These are phyloP conservation scores for Stegodyphus dumicola DNA, from an alignment of 1,140 invertebrate species.

Conservation along the genomic window DNA sequence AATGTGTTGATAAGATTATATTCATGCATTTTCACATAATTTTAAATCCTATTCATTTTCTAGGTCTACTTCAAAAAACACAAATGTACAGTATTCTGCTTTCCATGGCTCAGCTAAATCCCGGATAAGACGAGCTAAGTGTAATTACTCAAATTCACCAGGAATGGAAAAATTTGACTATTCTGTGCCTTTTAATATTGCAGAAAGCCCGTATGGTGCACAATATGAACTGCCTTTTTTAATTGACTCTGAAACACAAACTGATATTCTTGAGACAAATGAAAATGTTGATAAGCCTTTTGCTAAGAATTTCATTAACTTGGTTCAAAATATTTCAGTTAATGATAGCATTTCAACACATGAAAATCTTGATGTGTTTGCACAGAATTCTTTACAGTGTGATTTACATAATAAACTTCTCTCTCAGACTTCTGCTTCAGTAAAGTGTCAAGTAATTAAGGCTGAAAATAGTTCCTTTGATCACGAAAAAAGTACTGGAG, in stretches of 20 bases:
- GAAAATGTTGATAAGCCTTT: background rate
- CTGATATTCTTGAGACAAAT: conserved; percentile 72
- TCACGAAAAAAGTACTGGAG: no score
- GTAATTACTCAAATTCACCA: background rate
- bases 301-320: background rate
- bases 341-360: background rate
- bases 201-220: conserved; percentile 12
- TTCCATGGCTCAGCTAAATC: conserved; percentile 59
- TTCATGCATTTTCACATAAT: no score
- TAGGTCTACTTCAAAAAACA: conserved; percentile 8
- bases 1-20: no score
- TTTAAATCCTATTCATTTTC: background rate
- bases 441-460: no score
- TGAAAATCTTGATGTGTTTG: background rate
- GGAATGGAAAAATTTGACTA: conserved; percentile 32
- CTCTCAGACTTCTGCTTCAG: no score
- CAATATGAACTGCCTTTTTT: conserved; percentile 18
- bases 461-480: no score
- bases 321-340: conserved; percentile 4
- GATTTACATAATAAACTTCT: no score
- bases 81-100: conserved; percentile 17
- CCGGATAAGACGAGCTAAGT: conserved; percentile 47
- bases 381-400: background rate
- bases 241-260: conserved; percentile 77
- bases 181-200: conserved; percentile 30